phyloP scores from a whole-genome alignment of 2,888 invertebrate species.

The Melanophora roralis region DNA sequence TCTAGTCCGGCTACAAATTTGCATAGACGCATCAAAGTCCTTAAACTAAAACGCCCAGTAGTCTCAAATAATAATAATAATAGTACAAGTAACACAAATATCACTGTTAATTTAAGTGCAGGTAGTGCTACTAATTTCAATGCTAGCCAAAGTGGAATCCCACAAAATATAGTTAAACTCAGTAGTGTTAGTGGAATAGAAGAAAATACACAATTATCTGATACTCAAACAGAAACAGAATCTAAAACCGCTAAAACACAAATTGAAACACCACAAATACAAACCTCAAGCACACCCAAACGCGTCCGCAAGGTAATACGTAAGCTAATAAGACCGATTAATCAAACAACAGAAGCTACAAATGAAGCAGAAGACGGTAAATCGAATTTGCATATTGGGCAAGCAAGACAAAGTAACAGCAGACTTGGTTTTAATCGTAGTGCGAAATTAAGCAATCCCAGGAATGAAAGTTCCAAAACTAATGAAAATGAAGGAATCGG shows the following conservation, averaged over 20 bases:
- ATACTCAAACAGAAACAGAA: slow-evolving; percentile 53
- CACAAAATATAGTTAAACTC: slow-evolving; percentile 56
- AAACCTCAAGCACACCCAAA: slow-evolving; percentile 65
- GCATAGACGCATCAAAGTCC: slow-evolving; percentile 69
- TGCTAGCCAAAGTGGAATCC: slow-evolving; percentile 66
- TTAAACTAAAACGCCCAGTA: slow-evolving; percentile 70
- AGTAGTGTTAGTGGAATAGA: slow-evolving; percentile 60
- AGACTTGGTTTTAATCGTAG: slow-evolving; percentile 62
- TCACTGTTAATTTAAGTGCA: slow-evolving; percentile 61
- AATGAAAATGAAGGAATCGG: not conserved
- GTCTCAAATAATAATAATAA: slow-evolving; percentile 55
- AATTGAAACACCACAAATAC: slow-evolving; percentile 50
- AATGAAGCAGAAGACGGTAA: not conserved
- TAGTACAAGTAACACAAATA: slow-evolving; percentile 61
- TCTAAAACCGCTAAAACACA: slow-evolving; percentile 52
- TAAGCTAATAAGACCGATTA: slow-evolving; percentile 69
- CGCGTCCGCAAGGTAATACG: slow-evolving; percentile 72
- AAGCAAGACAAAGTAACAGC: slow-evolving; percentile 34
- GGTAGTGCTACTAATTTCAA: slow-evolving; percentile 68
- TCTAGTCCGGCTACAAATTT: slow-evolving; percentile 64
- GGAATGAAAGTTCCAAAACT: not conserved
- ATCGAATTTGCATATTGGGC: not conserved
- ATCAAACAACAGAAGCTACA: slow-evolving; percentile 28
- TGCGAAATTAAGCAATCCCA: slow-evolving; percentile 22
- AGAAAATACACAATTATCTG: slow-evolving; percentile 45